Percentiles rank a stretch among this genome's conserved stretches.
These are phyloP conservation scores for Ptychoptera contaminata DNA, from an alignment of 2,888 invertebrate species.

Conservation along the genomic window DNA sequence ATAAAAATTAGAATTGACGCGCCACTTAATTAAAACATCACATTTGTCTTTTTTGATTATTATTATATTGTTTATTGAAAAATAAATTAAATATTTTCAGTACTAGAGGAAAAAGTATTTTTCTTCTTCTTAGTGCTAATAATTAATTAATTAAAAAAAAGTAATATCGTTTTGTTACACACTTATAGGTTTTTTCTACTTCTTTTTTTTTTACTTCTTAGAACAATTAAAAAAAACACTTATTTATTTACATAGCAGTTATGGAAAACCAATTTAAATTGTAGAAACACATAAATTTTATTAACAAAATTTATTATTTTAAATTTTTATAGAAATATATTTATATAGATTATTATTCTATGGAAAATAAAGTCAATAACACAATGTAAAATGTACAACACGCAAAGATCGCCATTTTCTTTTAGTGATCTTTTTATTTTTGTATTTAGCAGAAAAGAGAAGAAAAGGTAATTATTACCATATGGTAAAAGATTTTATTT, in stretches of 20 bases:
- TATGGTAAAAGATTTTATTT: neutral
- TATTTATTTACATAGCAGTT: too few species aligned
- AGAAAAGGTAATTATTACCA: neutral
- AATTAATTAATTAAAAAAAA: too few species aligned
- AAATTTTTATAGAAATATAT: neutral
- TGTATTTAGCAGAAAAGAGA: neutral
- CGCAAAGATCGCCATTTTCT: slow-evolving; percentile 14
- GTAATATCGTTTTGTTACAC: too few species aligned
- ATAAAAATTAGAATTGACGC: slow-evolving; percentile 1
- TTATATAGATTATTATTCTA: slow-evolving; percentile 2
- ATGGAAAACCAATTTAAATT: too few species aligned
- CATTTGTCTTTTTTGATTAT: slow-evolving; percentile 3
- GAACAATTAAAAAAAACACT: too few species aligned
- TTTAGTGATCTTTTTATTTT: slow-evolving; percentile 5
- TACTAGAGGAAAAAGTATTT: too few species aligned
- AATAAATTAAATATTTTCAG: too few species aligned
- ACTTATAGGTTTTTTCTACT: too few species aligned
- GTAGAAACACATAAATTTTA: too few species aligned
- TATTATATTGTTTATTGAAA: neutral
- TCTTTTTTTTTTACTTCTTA: too few species aligned
- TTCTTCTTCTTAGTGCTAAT: too few species aligned
- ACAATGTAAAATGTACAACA: slow-evolving; percentile 12
- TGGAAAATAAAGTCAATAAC: slow-evolving; percentile 4
- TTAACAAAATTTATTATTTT: neutral
- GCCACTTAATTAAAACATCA: slow-evolving; percentile 3